Evolutionary conservation across 2,797 vertebrate genomes (phyloP), one percentile per base, ranked within the genome.

Genomic region (Otolemur crassicaudatus): DNA sequence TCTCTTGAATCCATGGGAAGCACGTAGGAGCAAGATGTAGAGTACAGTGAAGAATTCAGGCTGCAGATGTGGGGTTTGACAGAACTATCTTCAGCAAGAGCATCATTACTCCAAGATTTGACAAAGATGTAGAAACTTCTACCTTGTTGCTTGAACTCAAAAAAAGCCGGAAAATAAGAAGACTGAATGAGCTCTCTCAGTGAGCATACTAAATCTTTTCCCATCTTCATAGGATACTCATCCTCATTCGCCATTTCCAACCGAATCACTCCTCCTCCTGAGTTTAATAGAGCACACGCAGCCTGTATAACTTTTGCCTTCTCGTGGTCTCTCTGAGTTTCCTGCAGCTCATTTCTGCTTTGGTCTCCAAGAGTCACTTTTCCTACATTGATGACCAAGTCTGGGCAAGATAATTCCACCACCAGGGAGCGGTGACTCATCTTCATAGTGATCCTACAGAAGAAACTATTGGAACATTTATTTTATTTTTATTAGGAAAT

Each of bases 261-360:
- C 84, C 0, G 53, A 75, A 98, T 93, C 53, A 80, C 90, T 67
- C 97, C 98, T 95, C 98, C 98, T 77, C 98, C 98, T 1, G 98
- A 98, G 79, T 98, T 98, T 79, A 98, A 58, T 90, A 98, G 81
- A 0, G 92, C 95, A 56, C 97, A 98, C 0, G 22, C 97, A 13
- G 94, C 97, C 53, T 0, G 0, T 6, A 7, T 14, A 56, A 98
- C 76, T 5, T 37, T 53, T 2, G 2, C 5, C 37, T 60, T 94
- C 73, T 89, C 22, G 60, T 91, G 5, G 0, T 6, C 23, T 58
- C 37, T 93, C 49, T 82, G 82, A 53, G 0, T 0, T 53, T 81
- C 65, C 53, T 75, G 3, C 14, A 96, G 53, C 1, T 19, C 40
- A 0, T 76, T 81, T 73, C 98, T 97, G 43, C 70, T 76, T 27